Conservation (phyloP, 2,113 vertebrate genomes). For the Heliornis fulica region DNA sequence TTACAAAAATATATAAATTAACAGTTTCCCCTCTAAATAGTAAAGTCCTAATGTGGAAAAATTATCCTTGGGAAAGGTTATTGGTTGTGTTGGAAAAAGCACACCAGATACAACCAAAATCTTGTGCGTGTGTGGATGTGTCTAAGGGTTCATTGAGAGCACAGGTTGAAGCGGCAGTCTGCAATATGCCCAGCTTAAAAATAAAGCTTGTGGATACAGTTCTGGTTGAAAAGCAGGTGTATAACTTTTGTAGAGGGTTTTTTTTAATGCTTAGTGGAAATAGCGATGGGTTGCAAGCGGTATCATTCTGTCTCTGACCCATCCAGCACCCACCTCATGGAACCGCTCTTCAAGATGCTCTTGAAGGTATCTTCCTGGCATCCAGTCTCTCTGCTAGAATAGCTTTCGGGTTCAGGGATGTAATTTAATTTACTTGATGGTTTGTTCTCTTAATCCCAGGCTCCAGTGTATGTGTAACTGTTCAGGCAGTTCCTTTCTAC, state of each 20-base stretch:
- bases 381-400: neutral
- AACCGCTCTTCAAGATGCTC: neutral
- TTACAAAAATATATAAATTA: neutral
- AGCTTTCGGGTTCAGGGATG: neutral
- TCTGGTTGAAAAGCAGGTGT: neutral
- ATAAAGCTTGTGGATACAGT: neutral
- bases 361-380: neutral
- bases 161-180: neutral
- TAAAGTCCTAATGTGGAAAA: slow-evolving; percentile 4
- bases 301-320: slow-evolving; percentile 16
- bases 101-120: neutral
- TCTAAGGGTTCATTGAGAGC: neutral
- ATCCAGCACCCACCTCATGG: neutral
- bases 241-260: neutral
- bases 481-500: slow-evolving; percentile 2
- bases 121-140: neutral
- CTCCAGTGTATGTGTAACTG: neutral
- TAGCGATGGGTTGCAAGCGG: neutral
- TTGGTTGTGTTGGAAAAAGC: neutral
- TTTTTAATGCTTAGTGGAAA: slow-evolving; percentile 18
- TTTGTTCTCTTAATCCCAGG: neutral
- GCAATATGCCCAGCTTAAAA: neutral
- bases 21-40: neutral
- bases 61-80: neutral
- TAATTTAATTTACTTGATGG: neutral